Evolutionary conservation across 2,797 vertebrate species (phyloP).

Genomic region (Manis pentadactyla): DNA sequence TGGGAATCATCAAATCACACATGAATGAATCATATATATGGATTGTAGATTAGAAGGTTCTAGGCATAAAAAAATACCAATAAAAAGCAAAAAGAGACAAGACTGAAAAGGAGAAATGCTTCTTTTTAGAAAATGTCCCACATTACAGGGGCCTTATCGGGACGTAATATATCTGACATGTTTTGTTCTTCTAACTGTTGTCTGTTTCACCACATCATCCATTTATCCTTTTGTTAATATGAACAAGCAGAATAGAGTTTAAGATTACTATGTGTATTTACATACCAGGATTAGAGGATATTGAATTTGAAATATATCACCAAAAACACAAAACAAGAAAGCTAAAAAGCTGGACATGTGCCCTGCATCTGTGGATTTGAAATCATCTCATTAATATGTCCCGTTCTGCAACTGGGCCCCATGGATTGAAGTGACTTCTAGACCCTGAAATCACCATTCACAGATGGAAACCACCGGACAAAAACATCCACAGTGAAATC

Average conservation of each 20-base stretch:
- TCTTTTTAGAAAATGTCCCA: not conserved
- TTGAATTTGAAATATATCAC: not conserved
- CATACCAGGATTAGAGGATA: not conserved
- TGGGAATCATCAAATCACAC: not conserved
- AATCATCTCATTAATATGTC: not conserved
- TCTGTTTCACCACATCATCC: not conserved
- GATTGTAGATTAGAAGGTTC: not conserved
- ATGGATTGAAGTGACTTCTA: not conserved
- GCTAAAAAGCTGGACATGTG: not conserved
- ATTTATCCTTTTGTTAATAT: not conserved
- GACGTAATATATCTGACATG: not conserved
- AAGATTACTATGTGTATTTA: not conserved
- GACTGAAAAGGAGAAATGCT: not conserved
- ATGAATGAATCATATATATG: not conserved
- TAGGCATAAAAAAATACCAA: not conserved
- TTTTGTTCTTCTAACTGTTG: not conserved
- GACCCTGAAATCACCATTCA: not conserved
- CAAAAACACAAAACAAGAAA: not conserved
- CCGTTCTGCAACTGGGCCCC: not conserved
- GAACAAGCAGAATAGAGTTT: not conserved
- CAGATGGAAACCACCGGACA: not conserved
- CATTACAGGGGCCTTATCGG: not conserved
- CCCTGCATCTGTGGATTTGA: not conserved
- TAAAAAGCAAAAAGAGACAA: not conserved
- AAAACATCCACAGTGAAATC: not conserved